Conservation (phyloP, 2,797 vertebrate species). For the Pseudochaenichthys georgianus region DNA sequence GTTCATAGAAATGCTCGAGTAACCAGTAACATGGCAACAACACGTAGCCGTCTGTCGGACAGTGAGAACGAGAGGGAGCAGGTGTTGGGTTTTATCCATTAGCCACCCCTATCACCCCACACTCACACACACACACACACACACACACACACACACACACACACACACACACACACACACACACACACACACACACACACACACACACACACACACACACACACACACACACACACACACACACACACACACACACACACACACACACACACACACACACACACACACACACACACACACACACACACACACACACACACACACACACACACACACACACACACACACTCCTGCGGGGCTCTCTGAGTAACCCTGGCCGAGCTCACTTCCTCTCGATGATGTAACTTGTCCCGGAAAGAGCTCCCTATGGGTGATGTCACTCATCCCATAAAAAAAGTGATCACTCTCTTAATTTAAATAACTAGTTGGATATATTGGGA, state of each 20-base stretch:
- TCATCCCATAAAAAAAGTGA: conserved; percentile 35
- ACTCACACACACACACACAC: conserved; percentile 17
- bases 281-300: not conserved
- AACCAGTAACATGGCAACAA: conserved; percentile 61
- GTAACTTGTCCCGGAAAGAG: conserved; percentile 62
- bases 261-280: conserved; percentile 25
- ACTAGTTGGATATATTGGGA: not conserved
- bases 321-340: conserved; percentile 27
- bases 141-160: not conserved
- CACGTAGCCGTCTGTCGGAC: conserved; percentile 32
- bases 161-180: conserved; percentile 17
- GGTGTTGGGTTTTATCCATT: conserved; percentile 75
- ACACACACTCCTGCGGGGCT: conserved; percentile 35
- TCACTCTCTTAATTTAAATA: not conserved
- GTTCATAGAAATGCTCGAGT: conserved; percentile 16
- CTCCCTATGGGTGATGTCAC: conserved; percentile 69
- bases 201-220: not conserved
- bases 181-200: conserved; percentile 16
- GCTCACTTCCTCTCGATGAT: conserved; percentile 76
- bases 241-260: conserved; percentile 15
- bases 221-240: conserved; percentile 30
- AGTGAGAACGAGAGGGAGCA: conserved; percentile 65
- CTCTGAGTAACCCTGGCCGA: conserved; percentile 63
- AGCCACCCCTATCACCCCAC: conserved; percentile 46
- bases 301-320: conserved; percentile 2